Percentiles rank a stretch among this genome's conserved stretches.
These are phyloP conservation scores for Paramisgurnus dabryanus DNA, from an alignment of 2,113 vertebrate species.

Conservation along the genomic window DNA sequence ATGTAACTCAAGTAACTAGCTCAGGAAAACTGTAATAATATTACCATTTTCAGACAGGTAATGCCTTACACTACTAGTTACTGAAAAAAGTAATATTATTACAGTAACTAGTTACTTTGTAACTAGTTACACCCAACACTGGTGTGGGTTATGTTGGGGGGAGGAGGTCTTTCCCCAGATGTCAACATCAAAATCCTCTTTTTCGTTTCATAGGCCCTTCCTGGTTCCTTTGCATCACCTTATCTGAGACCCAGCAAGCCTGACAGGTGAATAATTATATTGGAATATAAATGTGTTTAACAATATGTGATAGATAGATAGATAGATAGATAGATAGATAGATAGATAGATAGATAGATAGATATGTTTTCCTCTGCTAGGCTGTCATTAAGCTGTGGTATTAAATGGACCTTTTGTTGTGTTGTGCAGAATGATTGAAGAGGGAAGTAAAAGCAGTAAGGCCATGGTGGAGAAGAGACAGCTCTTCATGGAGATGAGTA, in stretches of 20 bases:
- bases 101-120: too few species aligned
- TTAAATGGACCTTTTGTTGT: slow-evolving; percentile 43
- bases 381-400: slow-evolving; percentile 1
- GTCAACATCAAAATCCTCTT: neutral
- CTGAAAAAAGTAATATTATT: too few species aligned
- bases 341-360: neutral
- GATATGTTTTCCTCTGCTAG: too few species aligned
- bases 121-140: too few species aligned
- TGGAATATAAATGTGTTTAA: too few species aligned
- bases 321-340: neutral
- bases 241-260: slow-evolving; percentile 61
- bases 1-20: too few species aligned
- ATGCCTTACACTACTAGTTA: too few species aligned
- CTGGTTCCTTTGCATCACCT: slow-evolving; percentile 52
- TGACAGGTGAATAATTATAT: slow-evolving; percentile 62
- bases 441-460: slow-evolving; percentile 91
- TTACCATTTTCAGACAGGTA: too few species aligned
- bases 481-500: slow-evolving; percentile 99
- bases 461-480: slow-evolving; percentile 97
- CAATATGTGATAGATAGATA: neutral
- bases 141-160: neutral
- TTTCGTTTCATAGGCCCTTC: slow-evolving; percentile 60
- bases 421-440: slow-evolving; percentile 93
- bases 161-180: neutral
- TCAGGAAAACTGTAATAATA: too few species aligned